phyloP scores from a whole-genome alignment of 2,113 vertebrate genomes.

The Tachysurus fulvidraco region DNA sequence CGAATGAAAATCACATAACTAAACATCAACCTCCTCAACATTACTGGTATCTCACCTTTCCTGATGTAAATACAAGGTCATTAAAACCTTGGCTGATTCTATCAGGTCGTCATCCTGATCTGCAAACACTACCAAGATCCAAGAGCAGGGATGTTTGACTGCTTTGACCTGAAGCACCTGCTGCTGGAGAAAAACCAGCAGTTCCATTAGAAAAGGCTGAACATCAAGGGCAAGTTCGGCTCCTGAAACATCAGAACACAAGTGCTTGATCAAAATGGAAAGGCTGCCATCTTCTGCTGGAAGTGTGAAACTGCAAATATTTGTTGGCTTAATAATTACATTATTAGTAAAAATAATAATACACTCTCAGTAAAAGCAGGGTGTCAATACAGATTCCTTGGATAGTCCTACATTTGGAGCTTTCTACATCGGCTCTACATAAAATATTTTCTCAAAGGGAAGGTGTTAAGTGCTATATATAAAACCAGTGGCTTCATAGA shows the following conservation, averaged over 20 bases:
- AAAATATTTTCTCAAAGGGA: not conserved
- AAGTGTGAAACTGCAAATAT: not conserved
- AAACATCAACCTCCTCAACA: not conserved
- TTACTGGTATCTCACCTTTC: slow-evolving; percentile 69
- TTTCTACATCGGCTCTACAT: not conserved
- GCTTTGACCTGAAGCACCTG: slow-evolving; percentile 48
- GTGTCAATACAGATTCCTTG: not conserved
- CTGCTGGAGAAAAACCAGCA: slow-evolving; percentile 75
- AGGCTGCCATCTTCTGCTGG: slow-evolving; percentile 52
- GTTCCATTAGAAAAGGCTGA: slow-evolving; percentile 62
- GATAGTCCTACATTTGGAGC: not conserved
- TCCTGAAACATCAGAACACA: slow-evolving; percentile 35
- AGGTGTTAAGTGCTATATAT: not conserved
- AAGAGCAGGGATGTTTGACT: slow-evolving; percentile 76
- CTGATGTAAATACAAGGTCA: slow-evolving; percentile 77
- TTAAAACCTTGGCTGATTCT: slow-evolving; percentile 81
- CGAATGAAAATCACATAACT: not conserved
- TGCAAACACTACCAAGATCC: slow-evolving; percentile 81
- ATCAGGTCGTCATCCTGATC: slow-evolving; percentile 97
- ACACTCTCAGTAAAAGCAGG: not conserved
- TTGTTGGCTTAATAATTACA: not conserved
- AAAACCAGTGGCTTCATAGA: not conserved
- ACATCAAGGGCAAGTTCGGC: slow-evolving; percentile 46
- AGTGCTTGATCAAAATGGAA: not conserved
- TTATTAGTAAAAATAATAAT: not conserved